Evolutionary conservation across 1,140 invertebrate genomes (phyloP).

Genomic region (Homalodisca vitripennis): DNA sequence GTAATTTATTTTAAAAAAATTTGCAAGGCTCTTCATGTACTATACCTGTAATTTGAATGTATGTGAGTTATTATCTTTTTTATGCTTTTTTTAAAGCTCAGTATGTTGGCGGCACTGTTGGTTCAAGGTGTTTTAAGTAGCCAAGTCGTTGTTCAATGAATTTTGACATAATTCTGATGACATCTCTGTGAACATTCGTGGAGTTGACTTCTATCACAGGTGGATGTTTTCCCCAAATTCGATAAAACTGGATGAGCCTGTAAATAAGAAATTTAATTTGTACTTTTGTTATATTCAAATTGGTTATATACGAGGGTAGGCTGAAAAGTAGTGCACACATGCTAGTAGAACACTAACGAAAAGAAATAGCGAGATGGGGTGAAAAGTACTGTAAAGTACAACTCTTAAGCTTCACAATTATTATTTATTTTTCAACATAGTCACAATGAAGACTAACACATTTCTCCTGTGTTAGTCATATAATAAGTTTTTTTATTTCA

Average conservation of each 20-base stretch:
- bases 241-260: not conserved
- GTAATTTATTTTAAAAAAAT: not conserved
- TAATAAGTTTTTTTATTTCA: no score
- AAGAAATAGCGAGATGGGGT: no score
- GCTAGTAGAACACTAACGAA: no score
- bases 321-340: no score
- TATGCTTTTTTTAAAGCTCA: not conserved
- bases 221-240: not conserved
- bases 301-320: no score
- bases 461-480: no score
- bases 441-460: no score
- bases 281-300: no score
- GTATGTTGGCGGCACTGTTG: not conserved
- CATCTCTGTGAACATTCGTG: constrained; percentile 6
- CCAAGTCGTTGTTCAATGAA: not conserved
- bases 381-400: no score
- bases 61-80: not conserved
- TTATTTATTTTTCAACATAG: no score
- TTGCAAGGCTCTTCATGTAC: not conserved
- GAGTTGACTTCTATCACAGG: not conserved
- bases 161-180: not conserved
- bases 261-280: not conserved
- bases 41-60: not conserved
- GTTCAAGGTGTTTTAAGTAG: constrained; percentile 3
- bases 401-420: no score